A percentile compares a stretch with the other conserved stretches of the same genome.
These are phyloP conservation scores for Congeria kusceri DNA, from an alignment of 2,888 invertebrate genomes.

Conservation along the genomic window DNA sequence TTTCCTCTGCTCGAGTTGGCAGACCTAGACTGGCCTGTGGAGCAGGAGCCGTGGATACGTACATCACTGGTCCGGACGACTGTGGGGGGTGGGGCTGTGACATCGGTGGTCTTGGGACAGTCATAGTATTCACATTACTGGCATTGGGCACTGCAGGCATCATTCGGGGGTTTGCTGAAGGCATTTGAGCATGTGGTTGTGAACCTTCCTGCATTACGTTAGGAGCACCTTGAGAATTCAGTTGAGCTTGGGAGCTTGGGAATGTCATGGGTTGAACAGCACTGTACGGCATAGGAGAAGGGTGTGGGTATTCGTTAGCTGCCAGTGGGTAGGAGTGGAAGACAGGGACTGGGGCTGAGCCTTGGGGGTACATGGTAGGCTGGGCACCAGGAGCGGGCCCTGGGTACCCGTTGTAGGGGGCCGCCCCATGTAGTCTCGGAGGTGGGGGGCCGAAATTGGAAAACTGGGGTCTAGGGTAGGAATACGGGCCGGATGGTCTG, in stretches of 20 bases:
- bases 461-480: constrained; percentile 28
- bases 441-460: constrained; percentile 46
- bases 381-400: constrained; percentile 21
- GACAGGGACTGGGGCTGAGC: not conserved
- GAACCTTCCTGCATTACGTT: not conserved
- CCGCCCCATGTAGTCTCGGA: constrained; percentile 33
- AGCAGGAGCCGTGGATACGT: not conserved
- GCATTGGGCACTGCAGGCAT: not conserved
- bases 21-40: constrained; percentile 50
- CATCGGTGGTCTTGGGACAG: no score
- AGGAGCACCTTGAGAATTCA: constrained; percentile 5
- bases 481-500: not conserved
- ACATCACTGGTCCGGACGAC: not conserved
- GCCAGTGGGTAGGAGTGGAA: constrained; percentile 25
- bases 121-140: not conserved
- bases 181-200: not conserved
- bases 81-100: not conserved
- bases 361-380: not conserved
- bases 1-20: constrained; percentile 29
- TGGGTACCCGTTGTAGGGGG: constrained; percentile 16
- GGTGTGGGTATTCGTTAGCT: constrained; percentile 14
- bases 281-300: constrained; percentile 15
- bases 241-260: not conserved
- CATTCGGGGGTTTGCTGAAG: not conserved
- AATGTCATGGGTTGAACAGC: constrained; percentile 3